These are phyloP conservation scores for Empidonax alnorum DNA, from an alignment of 2,113 vertebrate genomes.

Conservation along the genomic window DNA sequence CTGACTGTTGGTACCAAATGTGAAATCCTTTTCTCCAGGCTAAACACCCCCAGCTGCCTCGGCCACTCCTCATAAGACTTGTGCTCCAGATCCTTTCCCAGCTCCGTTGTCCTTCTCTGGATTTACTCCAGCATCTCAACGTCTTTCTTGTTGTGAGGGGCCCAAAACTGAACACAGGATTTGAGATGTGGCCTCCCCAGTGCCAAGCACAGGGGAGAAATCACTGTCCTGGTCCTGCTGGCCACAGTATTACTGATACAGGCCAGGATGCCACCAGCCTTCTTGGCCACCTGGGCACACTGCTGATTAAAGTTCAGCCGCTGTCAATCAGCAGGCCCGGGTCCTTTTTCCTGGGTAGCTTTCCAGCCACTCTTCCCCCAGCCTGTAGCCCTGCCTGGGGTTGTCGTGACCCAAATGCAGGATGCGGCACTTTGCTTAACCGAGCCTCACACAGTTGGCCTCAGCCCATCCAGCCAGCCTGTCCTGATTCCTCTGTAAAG, in stretches of 20 bases:
- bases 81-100: background rate
- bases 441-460: background rate
- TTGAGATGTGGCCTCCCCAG: rapidly evolving
- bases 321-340: rapidly evolving
- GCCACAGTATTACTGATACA: background rate
- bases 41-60: background rate
- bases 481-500: background rate
- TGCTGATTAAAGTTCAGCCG: rapidly evolving
- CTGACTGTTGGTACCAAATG: background rate
- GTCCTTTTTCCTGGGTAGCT: background rate
- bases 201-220: rapidly evolving
- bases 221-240: background rate
- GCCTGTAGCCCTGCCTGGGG: background rate
- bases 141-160: background rate
- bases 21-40: background rate
- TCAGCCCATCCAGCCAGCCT: background rate
- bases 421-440: background rate
- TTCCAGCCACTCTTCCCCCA: background rate
- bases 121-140: background rate
- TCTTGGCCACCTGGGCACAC: background rate
- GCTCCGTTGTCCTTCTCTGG: background rate
- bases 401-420: background rate
- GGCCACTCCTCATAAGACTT: background rate
- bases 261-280: background rate
- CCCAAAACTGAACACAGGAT: background rate